Conservation (phyloP, 1,140 invertebrate species). For the Colletes gigas region DNA sequence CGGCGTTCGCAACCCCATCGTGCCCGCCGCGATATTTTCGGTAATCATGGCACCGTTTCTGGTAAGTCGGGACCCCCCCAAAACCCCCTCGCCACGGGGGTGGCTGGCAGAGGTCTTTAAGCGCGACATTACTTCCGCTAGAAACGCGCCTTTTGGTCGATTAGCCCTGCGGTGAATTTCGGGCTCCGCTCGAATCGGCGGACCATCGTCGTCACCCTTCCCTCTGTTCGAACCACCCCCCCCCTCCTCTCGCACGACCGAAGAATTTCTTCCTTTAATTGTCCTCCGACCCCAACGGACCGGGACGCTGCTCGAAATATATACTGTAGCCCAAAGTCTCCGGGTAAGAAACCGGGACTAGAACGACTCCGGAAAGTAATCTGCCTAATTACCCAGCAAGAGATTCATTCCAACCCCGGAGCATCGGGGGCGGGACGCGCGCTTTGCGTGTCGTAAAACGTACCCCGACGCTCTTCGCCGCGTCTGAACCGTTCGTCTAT, state of each 20-base stretch:
- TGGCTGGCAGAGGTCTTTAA: constrained; percentile 47
- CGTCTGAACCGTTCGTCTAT: background rate
- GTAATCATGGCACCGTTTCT: constrained; percentile 56
- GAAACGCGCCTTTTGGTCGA: constrained; percentile 76
- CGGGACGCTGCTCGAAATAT: constrained; percentile 46
- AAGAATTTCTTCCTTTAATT: constrained; percentile 78
- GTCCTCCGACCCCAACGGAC: constrained; percentile 53
- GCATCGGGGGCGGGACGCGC: constrained; percentile 56
- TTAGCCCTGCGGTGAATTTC: constrained; percentile 76
- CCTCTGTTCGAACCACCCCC: constrained; percentile 29
- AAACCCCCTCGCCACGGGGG: too few species aligned
- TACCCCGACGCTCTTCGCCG: constrained; percentile 11
- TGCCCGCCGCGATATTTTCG: constrained; percentile 57
- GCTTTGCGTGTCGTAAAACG: constrained; percentile 58
- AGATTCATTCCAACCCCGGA: constrained; percentile 74
- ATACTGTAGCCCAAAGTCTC: constrained; percentile 43
- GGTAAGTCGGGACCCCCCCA: background rate
- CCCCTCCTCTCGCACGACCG: constrained; percentile 44
- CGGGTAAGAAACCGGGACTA: constrained; percentile 73
- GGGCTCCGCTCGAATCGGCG: constrained; percentile 66
- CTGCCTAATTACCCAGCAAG: constrained; percentile 80
- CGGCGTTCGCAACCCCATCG: background rate
- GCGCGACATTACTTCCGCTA: constrained; percentile 75
- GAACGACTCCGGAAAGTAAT: constrained; percentile 80
- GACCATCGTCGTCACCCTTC: constrained; percentile 39